phyloP scores from a whole-genome alignment of 1,140 invertebrate genomes.

The Pseudachorutes palmiensis region DNA sequence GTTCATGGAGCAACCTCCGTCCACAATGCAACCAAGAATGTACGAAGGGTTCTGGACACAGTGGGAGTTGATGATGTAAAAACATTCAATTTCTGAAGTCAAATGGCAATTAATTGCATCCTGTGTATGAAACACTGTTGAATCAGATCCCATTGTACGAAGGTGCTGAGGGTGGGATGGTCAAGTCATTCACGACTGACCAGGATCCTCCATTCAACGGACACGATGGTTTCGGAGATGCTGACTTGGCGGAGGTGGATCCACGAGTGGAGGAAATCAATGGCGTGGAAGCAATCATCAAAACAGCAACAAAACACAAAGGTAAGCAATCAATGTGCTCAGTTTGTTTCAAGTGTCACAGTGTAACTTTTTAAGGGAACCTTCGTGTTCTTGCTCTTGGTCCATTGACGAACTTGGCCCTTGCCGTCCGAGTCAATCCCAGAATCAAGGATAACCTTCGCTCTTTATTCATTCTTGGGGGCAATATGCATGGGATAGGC shows the following conservation, averaged over 20 bases:
- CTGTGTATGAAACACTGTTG: conserved; percentile 34
- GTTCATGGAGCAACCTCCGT: conserved; percentile 55
- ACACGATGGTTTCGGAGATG: conserved; percentile 43
- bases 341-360: no score
- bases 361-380: no score
- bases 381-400: conserved; percentile 45
- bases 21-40: conserved; percentile 53
- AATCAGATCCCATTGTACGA: conserved; percentile 42
- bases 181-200: conserved; percentile 37
- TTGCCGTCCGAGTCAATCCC: conserved; percentile 59
- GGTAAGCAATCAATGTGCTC: conserved; percentile 17
- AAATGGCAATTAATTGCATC: conserved; percentile 42
- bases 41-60: conserved; percentile 50
- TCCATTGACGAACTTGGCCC: conserved; percentile 67
- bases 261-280: conserved; percentile 30
- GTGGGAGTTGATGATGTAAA: conserved; percentile 38
- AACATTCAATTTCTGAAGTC: neutral
- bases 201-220: conserved; percentile 45
- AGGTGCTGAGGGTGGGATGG: conserved; percentile 37
- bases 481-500: conserved; percentile 53
- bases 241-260: conserved; percentile 24
- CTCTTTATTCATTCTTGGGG: conserved; percentile 65
- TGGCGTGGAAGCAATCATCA: conserved; percentile 33
- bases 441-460: conserved; percentile 54
- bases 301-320: conserved; percentile 38